phyloP scores from a whole-genome alignment of 2,113 vertebrate genomes.

The Atrichornis clamosus region DNA sequence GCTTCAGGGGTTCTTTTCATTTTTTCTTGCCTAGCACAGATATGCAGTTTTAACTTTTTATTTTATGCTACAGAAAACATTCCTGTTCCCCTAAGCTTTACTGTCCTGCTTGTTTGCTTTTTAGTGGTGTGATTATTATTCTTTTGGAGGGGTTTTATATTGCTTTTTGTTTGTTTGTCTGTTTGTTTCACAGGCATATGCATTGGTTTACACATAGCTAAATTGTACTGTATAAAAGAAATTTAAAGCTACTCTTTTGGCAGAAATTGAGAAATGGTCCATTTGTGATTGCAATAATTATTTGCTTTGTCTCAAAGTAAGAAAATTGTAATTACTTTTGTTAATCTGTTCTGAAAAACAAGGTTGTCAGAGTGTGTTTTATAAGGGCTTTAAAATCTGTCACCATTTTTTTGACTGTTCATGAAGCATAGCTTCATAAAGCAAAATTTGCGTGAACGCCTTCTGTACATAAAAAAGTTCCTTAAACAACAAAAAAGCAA shows the following conservation, averaged over 20 bases:
- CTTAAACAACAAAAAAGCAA: background rate
- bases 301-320: conserved; percentile 6
- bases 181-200: background rate
- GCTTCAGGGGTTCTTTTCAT: conserved; percentile 59
- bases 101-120: conserved; percentile 30
- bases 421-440: background rate
- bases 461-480: background rate
- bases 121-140: background rate
- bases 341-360: conserved; percentile 31
- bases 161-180: background rate
- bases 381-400: conserved; percentile 1
- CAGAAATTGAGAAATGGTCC: background rate
- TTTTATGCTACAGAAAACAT: conserved; percentile 47
- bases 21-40: conserved; percentile 26
- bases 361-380: background rate
- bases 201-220: background rate
- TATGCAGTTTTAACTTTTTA: conserved; percentile 56
- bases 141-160: conserved; percentile 10
- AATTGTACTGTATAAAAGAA: conserved; percentile 1
- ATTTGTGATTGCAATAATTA: conserved; percentile 10
- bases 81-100: background rate
- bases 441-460: background rate
- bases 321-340: background rate
- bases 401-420: conserved; percentile 28
- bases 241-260: conserved; percentile 1